These are phyloP conservation scores for Cydia amplana DNA, from an alignment of 1,140 invertebrate genomes.

Conservation along the genomic window DNA sequence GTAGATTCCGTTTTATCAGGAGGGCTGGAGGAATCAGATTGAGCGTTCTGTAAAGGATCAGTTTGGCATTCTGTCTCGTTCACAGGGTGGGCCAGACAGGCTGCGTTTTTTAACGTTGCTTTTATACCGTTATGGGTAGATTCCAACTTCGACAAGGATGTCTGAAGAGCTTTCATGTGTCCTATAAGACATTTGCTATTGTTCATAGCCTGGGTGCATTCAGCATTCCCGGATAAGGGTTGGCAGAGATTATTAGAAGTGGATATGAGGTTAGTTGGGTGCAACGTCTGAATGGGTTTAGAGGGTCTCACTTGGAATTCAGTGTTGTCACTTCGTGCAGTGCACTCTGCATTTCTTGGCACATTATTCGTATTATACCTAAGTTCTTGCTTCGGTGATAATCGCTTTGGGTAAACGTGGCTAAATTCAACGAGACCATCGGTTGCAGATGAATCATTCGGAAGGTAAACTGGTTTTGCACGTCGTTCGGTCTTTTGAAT, in stretches of 20 bases:
- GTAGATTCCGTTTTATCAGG: constrained; percentile 57
- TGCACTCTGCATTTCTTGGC: constrained; percentile 21
- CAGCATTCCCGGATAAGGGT: background rate
- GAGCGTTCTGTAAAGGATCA: constrained; percentile 37
- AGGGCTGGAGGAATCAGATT: constrained; percentile 33
- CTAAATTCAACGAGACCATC: constrained; percentile 52
- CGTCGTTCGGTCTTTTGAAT: constrained; percentile 8
- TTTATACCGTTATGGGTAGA: background rate
- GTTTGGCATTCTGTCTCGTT: constrained; percentile 48
- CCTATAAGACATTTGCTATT: background rate
- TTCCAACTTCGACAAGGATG: background rate
- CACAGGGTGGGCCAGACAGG: constrained; percentile 45
- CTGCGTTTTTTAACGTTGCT: constrained; percentile 46
- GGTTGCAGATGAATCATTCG: constrained; percentile 37
- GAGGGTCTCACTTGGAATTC: background rate
- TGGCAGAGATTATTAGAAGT: background rate
- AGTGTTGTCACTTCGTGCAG: constrained; percentile 1
- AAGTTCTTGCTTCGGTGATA: constrained; percentile 20
- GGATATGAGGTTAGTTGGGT: background rate
- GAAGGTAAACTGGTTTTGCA: constrained; percentile 1
- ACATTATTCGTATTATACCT: background rate
- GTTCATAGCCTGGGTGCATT: background rate
- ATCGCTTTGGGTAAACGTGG: constrained; percentile 48
- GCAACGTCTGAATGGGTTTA: background rate
- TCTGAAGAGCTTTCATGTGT: background rate